Percentiles rank a stretch among this genome's conserved stretches.
Evolutionary conservation across 2,888 invertebrate species (phyloP).

Genomic region (Ophraella communa): DNA sequence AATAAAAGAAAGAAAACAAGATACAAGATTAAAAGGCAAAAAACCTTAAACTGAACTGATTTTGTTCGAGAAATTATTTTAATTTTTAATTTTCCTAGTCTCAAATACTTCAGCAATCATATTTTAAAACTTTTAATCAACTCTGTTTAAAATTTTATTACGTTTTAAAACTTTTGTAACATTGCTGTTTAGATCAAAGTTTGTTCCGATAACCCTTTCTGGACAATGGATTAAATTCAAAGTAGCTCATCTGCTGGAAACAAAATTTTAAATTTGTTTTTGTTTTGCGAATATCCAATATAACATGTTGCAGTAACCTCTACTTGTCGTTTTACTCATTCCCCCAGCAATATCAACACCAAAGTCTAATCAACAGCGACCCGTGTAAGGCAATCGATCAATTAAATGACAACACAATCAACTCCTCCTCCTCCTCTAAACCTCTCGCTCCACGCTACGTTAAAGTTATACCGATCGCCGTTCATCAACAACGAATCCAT

Average conservation of each 20-base stretch:
- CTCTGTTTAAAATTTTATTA: too few relatives aligned
- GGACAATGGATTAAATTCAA: too few relatives aligned
- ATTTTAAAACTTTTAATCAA: too few relatives aligned
- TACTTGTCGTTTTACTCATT: not conserved
- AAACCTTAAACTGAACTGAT: too few relatives aligned
- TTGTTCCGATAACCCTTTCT: too few relatives aligned
- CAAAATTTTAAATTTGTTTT: not conserved
- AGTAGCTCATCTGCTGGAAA: not conserved
- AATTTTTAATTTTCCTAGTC: too few relatives aligned
- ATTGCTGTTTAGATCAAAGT: too few relatives aligned
- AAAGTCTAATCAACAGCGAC: slow-evolving; percentile 27
- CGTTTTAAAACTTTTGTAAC: too few relatives aligned
- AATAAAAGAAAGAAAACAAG: too few relatives aligned
- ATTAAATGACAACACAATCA: slow-evolving; percentile 29
- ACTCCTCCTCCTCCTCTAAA: slow-evolving; percentile 4
- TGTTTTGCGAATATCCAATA: not conserved
- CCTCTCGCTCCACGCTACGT: not conserved
- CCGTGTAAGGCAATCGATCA: slow-evolving; percentile 28
- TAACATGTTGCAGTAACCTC: not conserved
- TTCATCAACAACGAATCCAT: not conserved
- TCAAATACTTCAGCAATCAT: too few relatives aligned
- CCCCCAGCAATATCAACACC: slow-evolving; percentile 18
- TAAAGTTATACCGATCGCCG: slow-evolving; percentile 3
- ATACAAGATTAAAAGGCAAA: too few relatives aligned
- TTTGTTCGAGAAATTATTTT: too few relatives aligned